Conservation (phyloP, 2,888 invertebrate species). For the Ennomos fuscantarius region DNA sequence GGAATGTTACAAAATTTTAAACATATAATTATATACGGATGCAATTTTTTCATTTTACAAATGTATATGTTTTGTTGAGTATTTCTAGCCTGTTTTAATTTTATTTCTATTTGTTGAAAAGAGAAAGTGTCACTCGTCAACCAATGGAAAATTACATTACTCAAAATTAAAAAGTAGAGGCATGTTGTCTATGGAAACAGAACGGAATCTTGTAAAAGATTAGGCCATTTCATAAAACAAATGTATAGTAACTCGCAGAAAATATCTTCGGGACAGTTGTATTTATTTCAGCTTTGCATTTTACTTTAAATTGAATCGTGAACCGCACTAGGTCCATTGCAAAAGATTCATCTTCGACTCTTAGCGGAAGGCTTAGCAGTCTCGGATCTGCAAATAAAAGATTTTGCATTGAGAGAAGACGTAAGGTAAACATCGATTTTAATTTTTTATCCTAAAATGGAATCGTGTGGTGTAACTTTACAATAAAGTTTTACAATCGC, state of each 20-base stretch:
- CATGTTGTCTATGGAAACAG: slow-evolving; percentile 82
- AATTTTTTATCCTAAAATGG: slow-evolving; percentile 75
- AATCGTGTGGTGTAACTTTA: slow-evolving; percentile 65
- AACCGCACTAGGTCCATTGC: slow-evolving; percentile 76
- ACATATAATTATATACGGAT: neutral
- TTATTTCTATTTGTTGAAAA: slow-evolving; percentile 1
- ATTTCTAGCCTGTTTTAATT: neutral
- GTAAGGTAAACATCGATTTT: slow-evolving; percentile 86
- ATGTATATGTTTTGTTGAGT: no score
- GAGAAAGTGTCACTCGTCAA: slow-evolving; percentile 55
- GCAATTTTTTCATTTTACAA: no score
- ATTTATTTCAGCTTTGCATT: slow-evolving; percentile 85
- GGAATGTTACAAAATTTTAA: no score
- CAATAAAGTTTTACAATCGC: slow-evolving; percentile 52
- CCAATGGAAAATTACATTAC: slow-evolving; percentile 66
- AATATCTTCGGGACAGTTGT: slow-evolving; percentile 84
- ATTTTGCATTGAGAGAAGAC: slow-evolving; percentile 83
- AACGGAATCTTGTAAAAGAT: slow-evolving; percentile 86
- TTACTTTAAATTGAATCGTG: slow-evolving; percentile 84
- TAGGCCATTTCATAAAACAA: slow-evolving; percentile 86
- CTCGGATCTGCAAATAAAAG: slow-evolving; percentile 83
- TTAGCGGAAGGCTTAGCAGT: slow-evolving; percentile 83
- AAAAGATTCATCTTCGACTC: slow-evolving; percentile 79
- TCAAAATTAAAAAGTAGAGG: slow-evolving; percentile 75
- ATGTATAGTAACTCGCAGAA: slow-evolving; percentile 86